Conservation (phyloP, 2,888 invertebrate species). For the Cactoblastis cactorum region DNA sequence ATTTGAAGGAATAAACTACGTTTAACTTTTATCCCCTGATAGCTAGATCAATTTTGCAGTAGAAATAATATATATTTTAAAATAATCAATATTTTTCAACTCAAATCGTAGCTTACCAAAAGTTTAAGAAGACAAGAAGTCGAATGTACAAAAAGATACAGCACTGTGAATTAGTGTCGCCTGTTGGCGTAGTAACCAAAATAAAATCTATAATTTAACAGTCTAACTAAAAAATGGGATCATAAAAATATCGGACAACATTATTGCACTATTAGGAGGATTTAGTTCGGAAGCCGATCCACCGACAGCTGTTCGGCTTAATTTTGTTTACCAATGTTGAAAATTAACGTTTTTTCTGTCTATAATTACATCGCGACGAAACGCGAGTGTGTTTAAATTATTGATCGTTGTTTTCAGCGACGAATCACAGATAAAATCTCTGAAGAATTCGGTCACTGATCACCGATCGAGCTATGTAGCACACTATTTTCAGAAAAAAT, state of each 20-base stretch:
- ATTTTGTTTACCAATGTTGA: constrained; percentile 49
- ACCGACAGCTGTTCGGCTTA: constrained; percentile 60
- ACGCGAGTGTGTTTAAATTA: constrained; percentile 29
- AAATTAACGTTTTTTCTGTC: constrained; percentile 40
- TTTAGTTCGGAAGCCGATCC: constrained; percentile 23
- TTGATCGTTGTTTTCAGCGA: constrained; percentile 23
- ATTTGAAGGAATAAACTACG: too few relatives aligned
- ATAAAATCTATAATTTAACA: neutral
- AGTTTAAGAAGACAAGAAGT: too few relatives aligned
- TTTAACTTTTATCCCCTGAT: too few relatives aligned
- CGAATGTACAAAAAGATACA: too few relatives aligned
- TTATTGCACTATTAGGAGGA: constrained; percentile 15
- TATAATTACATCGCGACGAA: constrained; percentile 45
- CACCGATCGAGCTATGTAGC: too few relatives aligned
- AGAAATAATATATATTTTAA: too few relatives aligned
- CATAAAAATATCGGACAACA: neutral
- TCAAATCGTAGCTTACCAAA: too few relatives aligned
- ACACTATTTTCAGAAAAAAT: neutral
- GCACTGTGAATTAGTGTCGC: neutral
- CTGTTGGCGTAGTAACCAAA: neutral
- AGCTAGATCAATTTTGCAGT: too few relatives aligned
- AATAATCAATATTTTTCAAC: too few relatives aligned
- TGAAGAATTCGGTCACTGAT: neutral
- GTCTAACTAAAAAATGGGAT: constrained; percentile 1
- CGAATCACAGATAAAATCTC: neutral